A percentile compares a stretch with the other conserved stretches of the same genome.
phyloP scores from a whole-genome alignment of 2,797 vertebrate genomes.

The Chrysocyon brachyurus region DNA sequence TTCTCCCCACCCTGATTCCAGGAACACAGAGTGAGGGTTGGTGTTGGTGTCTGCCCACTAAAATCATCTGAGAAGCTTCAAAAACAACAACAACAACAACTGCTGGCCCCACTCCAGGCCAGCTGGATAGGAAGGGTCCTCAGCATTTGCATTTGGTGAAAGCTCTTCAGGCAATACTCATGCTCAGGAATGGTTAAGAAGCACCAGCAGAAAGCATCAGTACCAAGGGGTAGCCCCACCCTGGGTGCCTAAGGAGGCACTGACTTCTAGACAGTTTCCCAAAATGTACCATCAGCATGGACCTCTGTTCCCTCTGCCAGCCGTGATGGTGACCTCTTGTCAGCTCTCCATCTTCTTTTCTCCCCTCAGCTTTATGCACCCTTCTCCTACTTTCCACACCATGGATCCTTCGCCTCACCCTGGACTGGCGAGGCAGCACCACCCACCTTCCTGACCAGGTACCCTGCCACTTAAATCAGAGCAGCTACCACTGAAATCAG shows the following conservation, averaged over 20 bases:
- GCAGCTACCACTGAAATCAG: background rate
- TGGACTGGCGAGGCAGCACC: fast-evolving
- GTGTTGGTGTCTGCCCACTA: background rate
- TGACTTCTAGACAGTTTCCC: background rate
- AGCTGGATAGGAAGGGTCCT: background rate
- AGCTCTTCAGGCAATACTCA: fast-evolving
- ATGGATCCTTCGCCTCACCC: fast-evolving
- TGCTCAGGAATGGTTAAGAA: too few species aligned
- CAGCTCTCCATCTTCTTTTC: background rate
- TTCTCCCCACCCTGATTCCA: background rate
- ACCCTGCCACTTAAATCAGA: too few species aligned
- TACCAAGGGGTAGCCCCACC: background rate
- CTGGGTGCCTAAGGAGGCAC: fast-evolving
- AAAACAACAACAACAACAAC: too few species aligned
- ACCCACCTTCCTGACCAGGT: background rate
- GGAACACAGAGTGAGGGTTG: background rate
- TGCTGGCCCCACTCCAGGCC: background rate
- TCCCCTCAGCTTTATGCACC: fast-evolving
- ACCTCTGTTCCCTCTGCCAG: too few species aligned
- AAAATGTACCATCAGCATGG: too few species aligned
- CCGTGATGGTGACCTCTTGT: background rate
- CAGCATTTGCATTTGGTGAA: background rate
- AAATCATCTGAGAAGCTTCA: background rate
- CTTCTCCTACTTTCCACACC: background rate
- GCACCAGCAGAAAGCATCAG: background rate